Percentiles rank a stretch among this genome's conserved stretches.
Evolutionary conservation across 2,888 invertebrate genomes (phyloP).

Genomic region (Epistrophe eligans): DNA sequence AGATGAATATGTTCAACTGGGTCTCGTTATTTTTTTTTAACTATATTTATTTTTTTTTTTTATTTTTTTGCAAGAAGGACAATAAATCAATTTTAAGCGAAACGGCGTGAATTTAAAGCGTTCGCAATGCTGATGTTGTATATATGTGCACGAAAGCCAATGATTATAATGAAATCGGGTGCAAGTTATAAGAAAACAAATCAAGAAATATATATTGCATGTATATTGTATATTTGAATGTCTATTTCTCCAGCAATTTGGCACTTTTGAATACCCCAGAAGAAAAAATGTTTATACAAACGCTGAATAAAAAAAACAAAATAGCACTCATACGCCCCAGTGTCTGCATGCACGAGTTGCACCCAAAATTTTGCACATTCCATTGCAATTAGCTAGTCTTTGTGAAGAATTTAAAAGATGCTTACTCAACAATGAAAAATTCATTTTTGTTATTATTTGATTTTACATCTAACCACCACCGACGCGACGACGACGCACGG

Average conservation of each 20-base stretch:
- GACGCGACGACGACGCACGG: no score
- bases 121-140: slow-evolving; percentile 48
- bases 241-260: slow-evolving; percentile 29
- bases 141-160: slow-evolving; percentile 25
- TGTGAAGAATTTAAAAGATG: slow-evolving; percentile 2
- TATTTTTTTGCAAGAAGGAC: slow-evolving; percentile 17
- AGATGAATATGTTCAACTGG: slow-evolving; percentile 17
- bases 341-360: slow-evolving; percentile 55
- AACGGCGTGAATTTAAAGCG: slow-evolving; percentile 58
- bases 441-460: slow-evolving; percentile 32
- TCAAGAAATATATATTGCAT: slow-evolving; percentile 25
- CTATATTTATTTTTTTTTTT: slow-evolving; percentile 15
- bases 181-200: slow-evolving; percentile 52
- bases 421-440: slow-evolving; percentile 45
- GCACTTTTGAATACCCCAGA: slow-evolving; percentile 63
- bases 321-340: slow-evolving; percentile 60
- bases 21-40: slow-evolving; percentile 1
- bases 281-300: slow-evolving; percentile 39
- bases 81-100: slow-evolving; percentile 66
- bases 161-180: slow-evolving; percentile 34
- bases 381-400: slow-evolving; percentile 61
- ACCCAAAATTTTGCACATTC: slow-evolving; percentile 45
- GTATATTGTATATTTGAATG: slow-evolving; percentile 25
- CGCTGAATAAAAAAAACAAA: slow-evolving; percentile 8
- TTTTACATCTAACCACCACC: slow-evolving; percentile 39